Evolutionary conservation across 2,113 vertebrate genomes (phyloP), one percentile per base, ranked within the genome.

Genomic region (Pelobates fuscus): DNA sequence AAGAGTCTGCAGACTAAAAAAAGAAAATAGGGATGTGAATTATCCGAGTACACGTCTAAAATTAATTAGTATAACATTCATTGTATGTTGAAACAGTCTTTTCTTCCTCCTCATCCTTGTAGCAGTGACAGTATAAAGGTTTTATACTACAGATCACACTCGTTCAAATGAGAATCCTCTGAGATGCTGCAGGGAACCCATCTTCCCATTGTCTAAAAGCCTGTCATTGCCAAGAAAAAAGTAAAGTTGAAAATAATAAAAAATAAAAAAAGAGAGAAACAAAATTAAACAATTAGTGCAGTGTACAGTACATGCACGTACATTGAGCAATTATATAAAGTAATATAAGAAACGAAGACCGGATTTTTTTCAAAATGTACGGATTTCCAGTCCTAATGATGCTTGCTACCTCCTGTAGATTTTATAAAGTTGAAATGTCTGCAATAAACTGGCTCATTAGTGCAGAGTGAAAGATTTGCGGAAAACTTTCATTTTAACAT

Each of bases 301-400:
- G 29, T 37, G 21, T 21, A 37, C 21, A 29, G 30, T 63, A 63
- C n/a, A 37, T 63, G 6, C 54, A 30, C 4, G 25, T 43, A 32
- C 32, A 46, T 67, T 60, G 43, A 43, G 49, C 54, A 32, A 23
- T 60, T 49, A 49, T 43, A 76, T 67, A 30, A 76, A 67, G 67
- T 29, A n/a, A 60, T 24, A 67, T 60, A 41, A 76, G 41, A 76
- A 30, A 67, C 62, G 66, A 76, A 60, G 64, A 60, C 32, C 49
- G 24, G 41, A 43, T 64, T 64, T 76, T 67, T 37, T 5, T 76
- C 63, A 67, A 29, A 76, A 59, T 59, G 66, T 67, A 67, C 64
- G 67, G 64, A 63, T 67, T 67, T 67, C 37, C 58, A 61, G 86
- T 77, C 60, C 84, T 83, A 79, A 87, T 78, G 87, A 83, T 64